Evolutionary conservation across 1,140 invertebrate genomes (phyloP).

Genomic region (Plutomurus gul): DNA sequence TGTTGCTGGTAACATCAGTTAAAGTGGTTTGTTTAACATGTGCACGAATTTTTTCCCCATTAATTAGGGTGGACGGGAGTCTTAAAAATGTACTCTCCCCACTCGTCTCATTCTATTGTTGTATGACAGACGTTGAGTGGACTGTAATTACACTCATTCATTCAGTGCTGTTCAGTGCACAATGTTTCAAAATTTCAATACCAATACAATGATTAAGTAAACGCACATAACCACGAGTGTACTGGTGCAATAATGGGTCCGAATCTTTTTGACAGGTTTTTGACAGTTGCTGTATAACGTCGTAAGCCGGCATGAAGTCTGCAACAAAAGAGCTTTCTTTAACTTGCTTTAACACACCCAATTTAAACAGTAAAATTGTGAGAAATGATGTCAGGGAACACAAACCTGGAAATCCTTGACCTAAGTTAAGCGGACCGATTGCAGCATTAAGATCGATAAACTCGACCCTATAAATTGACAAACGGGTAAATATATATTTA

Average conservation of each 20-base stretch:
- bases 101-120: no score
- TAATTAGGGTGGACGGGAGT: no score
- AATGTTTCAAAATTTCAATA: not conserved
- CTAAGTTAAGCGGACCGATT: conserved; percentile 90
- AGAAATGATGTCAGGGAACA: no score
- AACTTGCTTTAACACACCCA: conserved; percentile 57
- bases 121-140: no score
- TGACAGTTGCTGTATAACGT: conserved; percentile 45
- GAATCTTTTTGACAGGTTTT: conserved; percentile 43
- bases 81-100: no score
- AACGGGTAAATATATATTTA: conserved; percentile 34
- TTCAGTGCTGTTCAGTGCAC: not conserved
- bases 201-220: conserved; percentile 2
- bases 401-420: conserved; percentile 98
- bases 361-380: not conserved
- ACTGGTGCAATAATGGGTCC: conserved; percentile 50
- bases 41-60: no score
- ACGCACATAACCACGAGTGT: conserved; percentile 74
- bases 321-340: no score
- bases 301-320: conserved; percentile 51
- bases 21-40: no score
- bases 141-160: no score
- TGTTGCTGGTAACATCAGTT: no score
- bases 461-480: conserved; percentile 78
- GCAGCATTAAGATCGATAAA: conserved; percentile 86